A percentile compares a stretch with the other conserved stretches of the same genome.
phyloP scores from a whole-genome alignment of 1,140 invertebrate genomes.

The Sycophila sp. region DNA sequence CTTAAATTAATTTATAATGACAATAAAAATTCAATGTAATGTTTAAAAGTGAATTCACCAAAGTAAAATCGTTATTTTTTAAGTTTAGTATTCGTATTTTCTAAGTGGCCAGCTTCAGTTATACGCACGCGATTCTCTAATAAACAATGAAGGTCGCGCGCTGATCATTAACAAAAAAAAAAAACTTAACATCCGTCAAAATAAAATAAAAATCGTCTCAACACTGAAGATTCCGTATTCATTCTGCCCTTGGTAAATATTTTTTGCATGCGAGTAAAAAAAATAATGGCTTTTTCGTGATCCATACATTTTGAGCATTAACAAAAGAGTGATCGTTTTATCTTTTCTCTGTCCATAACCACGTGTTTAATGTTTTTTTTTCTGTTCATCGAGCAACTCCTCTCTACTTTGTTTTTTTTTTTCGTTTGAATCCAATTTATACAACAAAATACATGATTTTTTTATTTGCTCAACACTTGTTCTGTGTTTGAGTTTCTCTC shows the following conservation, averaged over 20 bases:
- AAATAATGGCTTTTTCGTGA: not conserved
- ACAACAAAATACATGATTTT: not conserved
- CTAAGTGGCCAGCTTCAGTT: no score
- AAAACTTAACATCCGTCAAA: not conserved
- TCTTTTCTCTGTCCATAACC: conserved; percentile 10
- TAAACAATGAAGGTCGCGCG: not conserved
- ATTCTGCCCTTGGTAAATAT: not conserved
- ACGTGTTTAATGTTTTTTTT: not conserved
- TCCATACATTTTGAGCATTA: not conserved
- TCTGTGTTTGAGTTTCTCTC: not conserved
- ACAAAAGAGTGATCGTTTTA: not conserved
- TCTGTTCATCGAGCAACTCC: not conserved
- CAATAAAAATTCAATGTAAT: no score
- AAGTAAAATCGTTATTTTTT: no score
- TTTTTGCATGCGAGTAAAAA: not conserved
- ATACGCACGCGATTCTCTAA: not conserved
- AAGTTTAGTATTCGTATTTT: no score
- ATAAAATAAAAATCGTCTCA: not conserved
- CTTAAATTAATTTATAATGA: no score
- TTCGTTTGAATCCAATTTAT: not conserved
- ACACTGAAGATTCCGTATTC: not conserved
- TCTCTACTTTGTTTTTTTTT: not conserved
- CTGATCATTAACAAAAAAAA: no score
- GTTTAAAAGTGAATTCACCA: no score
- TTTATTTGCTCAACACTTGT: not conserved